Evolutionary conservation across 1,140 invertebrate species (phyloP).

Genomic region (Pseudomyrmex concolor): DNA sequence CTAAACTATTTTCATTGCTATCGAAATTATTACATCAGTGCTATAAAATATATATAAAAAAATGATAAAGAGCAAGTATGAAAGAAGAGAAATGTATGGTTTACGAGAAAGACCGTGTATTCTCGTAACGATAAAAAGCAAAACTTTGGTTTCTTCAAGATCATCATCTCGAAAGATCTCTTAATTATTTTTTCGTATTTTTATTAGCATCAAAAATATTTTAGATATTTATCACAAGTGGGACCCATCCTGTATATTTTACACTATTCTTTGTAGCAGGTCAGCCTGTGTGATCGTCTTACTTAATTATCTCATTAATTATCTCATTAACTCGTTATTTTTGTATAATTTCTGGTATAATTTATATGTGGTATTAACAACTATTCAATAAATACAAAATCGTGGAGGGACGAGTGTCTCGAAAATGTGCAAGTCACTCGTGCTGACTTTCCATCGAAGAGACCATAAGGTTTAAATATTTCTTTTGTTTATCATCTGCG

Average conservation of each 20-base stretch:
- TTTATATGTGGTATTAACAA: constrained; percentile 65
- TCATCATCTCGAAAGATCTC: too few relatives aligned
- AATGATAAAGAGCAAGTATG: too few relatives aligned
- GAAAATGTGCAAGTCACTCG: constrained; percentile 64
- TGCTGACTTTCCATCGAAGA: constrained; percentile 55
- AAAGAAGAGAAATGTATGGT: too few relatives aligned
- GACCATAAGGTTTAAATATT: constrained; percentile 68
- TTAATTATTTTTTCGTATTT: too few relatives aligned
- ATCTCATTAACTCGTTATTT: constrained; percentile 55
- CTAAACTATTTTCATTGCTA: too few relatives aligned
- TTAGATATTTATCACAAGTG: too few relatives aligned
- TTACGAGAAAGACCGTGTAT: too few relatives aligned
- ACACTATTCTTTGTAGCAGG: constrained; percentile 72
- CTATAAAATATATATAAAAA: too few relatives aligned
- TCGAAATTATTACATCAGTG: too few relatives aligned
- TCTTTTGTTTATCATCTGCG: constrained; percentile 59
- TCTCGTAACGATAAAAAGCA: too few relatives aligned
- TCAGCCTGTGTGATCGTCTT: constrained; percentile 75
- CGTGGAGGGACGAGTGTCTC: constrained; percentile 77
- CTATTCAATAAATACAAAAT: constrained; percentile 78
- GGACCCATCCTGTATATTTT: constrained; percentile 59
- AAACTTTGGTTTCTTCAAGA: too few relatives aligned
- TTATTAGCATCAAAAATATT: too few relatives aligned
- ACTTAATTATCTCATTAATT: constrained; percentile 76
- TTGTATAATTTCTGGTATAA: constrained; percentile 43